phyloP scores from a whole-genome alignment of 2,113 vertebrate genomes.

The Fulica atra region DNA sequence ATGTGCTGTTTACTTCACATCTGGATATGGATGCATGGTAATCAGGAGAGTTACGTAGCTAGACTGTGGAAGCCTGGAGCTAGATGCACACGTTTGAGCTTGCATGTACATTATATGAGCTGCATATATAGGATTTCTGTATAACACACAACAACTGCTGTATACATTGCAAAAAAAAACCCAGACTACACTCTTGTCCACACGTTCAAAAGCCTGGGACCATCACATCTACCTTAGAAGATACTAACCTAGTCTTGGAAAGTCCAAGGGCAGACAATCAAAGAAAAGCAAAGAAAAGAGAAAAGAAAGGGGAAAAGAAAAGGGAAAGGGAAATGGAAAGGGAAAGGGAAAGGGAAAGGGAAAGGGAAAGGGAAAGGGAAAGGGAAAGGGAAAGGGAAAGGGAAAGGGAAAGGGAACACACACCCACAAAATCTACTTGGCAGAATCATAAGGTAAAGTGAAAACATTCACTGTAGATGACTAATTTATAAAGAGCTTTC shows the following conservation, averaged over 20 bases:
- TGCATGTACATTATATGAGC: accelerated
- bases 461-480: not conserved
- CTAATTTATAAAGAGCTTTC: not conserved
- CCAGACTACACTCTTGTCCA: not conserved
- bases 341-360: too few species aligned
- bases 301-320: too few species aligned
- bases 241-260: not conserved
- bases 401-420: not conserved
- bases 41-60: not conserved
- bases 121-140: not conserved
- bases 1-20: not conserved
- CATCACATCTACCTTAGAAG: not conserved
- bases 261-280: not conserved
- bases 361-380: too few species aligned
- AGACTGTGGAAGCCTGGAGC: not conserved
- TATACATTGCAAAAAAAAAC: not conserved
- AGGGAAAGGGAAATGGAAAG: too few species aligned
- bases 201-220: not conserved
- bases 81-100: not conserved
- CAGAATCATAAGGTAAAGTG: not conserved
- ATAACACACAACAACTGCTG: not conserved
- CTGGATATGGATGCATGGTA: not conserved
- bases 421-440: not conserved
- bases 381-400: too few species aligned
- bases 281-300: not conserved